Evolutionary conservation across 2,888 invertebrate species (phyloP).

Genomic region (Sesia apiformis): DNA sequence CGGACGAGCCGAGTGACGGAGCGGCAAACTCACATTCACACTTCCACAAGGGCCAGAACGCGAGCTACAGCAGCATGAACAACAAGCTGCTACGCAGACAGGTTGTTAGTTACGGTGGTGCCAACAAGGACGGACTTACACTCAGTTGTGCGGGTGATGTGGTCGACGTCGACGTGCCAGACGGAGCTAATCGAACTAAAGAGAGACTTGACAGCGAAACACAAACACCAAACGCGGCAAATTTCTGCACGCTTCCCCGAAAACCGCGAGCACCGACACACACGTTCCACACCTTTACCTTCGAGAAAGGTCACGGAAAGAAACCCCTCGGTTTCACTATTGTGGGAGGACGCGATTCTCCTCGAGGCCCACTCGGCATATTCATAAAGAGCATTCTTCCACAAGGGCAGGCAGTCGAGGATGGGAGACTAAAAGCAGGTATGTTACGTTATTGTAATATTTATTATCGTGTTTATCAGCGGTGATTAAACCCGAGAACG

Average conservation of each 20-base stretch:
- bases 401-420: slow-evolving; percentile 88
- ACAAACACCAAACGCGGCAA: slow-evolving; percentile 67
- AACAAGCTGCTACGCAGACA: slow-evolving; percentile 74
- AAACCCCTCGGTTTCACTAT: slow-evolving; percentile 93
- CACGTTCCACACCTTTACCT: slow-evolving; percentile 81
- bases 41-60: slow-evolving; percentile 77
- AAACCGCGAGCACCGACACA: slow-evolving; percentile 80
- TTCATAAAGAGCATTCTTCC: slow-evolving; percentile 90
- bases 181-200: slow-evolving; percentile 38
- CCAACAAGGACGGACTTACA: slow-evolving; percentile 53
- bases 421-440: slow-evolving; percentile 88
- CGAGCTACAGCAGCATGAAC: slow-evolving; percentile 76
- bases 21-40: slow-evolving; percentile 63
- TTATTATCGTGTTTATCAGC: neutral
- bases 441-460: slow-evolving; percentile 14
- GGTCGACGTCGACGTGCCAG: slow-evolving; percentile 56
- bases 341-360: slow-evolving; percentile 90
- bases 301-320: slow-evolving; percentile 87
- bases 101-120: slow-evolving; percentile 71
- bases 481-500: slow-evolving; percentile 24
- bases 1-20: slow-evolving; percentile 47
- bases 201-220: slow-evolving; percentile 51
- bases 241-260: slow-evolving; percentile 83
- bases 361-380: slow-evolving; percentile 88
- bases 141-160: slow-evolving; percentile 58